Base-by-base conservation (phyloP, 2,113 vertebrate genomes). In the Plectropomus leopardus region DNA sequence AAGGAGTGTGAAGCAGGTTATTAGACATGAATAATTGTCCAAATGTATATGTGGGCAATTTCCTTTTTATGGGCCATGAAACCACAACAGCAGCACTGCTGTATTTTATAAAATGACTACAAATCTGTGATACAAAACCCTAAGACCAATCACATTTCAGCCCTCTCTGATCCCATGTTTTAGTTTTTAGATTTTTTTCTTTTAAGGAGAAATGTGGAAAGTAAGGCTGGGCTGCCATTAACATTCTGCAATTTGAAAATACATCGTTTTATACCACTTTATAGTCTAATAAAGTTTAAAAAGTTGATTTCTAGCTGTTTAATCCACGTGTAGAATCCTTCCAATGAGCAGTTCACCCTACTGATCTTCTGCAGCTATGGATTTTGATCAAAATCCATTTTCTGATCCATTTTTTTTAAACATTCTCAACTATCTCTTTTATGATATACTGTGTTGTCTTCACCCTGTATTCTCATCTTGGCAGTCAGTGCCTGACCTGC, bases 1-100 rank as follows among this genome's bases (percentile, higher is more conserved):
- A 55, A 70, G 34, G 36, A 68, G 76, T 63, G 68, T 59, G 73
- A 76, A 78, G 72, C 76, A 68, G 78, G 79, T 90, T 83, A 87
- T 94, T 86, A 83, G 77, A 87, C 82, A 87, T 76, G 64, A 89
- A 69, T 78, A 79, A 87, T 92, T 85, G 74, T 87, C 68, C 74
- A 79, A 57, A 78, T 83, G 63, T 53, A 80, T 78, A 69, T 77
- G 58, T 32, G 59, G 50, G 24, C 50, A 74, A 64, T 80, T 72
- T 74, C 36, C 26, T 61, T 82, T 91, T 84, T 51, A 79, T 55
- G 45, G 66, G 8, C 16, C 65, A 32, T 58, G 30, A 65, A 51
- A 61, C 19, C 19, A 67, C 28, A n/a, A 3, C 54, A 65, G 58
- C n/a, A 26, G 34, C 1, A 16, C 44, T 34, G 45, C 48, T 58